Evolutionary conservation across 2,797 vertebrate genomes (phyloP).

Genomic region (Anas capensis): DNA sequence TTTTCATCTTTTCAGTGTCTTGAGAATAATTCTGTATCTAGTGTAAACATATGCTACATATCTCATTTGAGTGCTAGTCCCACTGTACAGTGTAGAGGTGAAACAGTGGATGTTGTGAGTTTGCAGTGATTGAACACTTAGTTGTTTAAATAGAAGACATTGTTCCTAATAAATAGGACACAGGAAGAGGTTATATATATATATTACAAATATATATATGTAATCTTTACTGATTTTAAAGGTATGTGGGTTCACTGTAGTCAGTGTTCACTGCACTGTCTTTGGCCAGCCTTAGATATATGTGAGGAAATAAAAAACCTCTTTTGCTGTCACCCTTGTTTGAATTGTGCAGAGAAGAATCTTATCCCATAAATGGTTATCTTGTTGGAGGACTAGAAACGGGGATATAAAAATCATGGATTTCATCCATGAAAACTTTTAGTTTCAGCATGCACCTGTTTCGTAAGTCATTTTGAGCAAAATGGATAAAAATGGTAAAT

Average conservation of each 20-base stretch:
- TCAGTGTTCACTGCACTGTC: background rate
- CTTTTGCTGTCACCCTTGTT: constrained; percentile 8
- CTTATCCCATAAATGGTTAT: constrained; percentile 58
- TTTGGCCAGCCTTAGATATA: constrained; percentile 15
- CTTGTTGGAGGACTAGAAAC: constrained; percentile 39
- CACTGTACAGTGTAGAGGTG: background rate
- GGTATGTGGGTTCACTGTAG: background rate
- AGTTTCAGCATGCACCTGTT: constrained; percentile 53
- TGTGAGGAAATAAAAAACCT: background rate
- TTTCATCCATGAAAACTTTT: constrained; percentile 65
- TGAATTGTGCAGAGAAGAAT: constrained; percentile 23
- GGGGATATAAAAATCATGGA: constrained; percentile 54
- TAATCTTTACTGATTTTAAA: background rate
- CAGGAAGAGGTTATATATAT: background rate
- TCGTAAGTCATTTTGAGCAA: constrained; percentile 51
- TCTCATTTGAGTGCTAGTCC: background rate
- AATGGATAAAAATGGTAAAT: constrained; percentile 55
- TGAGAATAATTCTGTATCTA: background rate
- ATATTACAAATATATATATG: background rate
- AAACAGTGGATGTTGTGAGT: background rate
- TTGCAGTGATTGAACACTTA: background rate
- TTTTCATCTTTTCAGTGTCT: background rate
- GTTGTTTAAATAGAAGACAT: background rate
- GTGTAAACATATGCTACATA: rapidly evolving
- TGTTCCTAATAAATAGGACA: background rate